Evolutionary conservation across 2,113 vertebrate species (phyloP).

Genomic region (Odobenus rosmarus): DNA sequence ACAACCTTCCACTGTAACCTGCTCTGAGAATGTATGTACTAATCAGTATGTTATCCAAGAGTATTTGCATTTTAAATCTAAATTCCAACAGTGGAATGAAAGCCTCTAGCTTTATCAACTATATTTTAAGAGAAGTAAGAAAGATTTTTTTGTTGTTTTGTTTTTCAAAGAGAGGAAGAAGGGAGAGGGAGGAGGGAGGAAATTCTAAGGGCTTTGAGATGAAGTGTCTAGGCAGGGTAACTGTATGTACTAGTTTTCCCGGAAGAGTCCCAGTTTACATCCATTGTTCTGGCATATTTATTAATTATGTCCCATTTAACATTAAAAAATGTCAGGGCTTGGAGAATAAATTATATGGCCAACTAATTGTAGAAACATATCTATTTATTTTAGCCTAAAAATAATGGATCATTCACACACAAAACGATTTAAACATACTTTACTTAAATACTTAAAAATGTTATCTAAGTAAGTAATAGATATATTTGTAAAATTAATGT

Average conservation of each 20-base stretch:
- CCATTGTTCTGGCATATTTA: constrained; percentile 27
- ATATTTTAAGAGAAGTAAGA: not conserved
- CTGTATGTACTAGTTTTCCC: not conserved
- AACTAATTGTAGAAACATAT: constrained; percentile 32
- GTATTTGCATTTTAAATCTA: not conserved
- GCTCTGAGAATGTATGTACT: no score
- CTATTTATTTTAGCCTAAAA: not conserved
- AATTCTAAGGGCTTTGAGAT: not conserved
- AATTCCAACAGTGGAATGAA: not conserved
- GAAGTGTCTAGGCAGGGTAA: not conserved
- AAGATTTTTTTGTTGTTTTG: not conserved
- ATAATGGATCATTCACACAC: not conserved
- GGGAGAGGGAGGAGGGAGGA: rapidly evolving
- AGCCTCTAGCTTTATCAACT: not conserved
- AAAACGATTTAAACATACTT: not conserved
- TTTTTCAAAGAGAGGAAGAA: not conserved
- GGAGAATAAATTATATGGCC: not conserved
- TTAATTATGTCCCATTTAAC: constrained; percentile 35
- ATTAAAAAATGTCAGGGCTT: constrained; percentile 1
- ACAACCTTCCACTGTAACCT: not conserved
- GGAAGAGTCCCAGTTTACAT: not conserved
- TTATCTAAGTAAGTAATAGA: not conserved
- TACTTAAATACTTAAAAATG: not conserved
- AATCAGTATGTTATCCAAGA: not conserved
- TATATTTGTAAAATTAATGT: not conserved